These are phyloP conservation scores for Melangyna quadrimaculata DNA, from an alignment of 2,888 invertebrate species.

Conservation along the genomic window DNA sequence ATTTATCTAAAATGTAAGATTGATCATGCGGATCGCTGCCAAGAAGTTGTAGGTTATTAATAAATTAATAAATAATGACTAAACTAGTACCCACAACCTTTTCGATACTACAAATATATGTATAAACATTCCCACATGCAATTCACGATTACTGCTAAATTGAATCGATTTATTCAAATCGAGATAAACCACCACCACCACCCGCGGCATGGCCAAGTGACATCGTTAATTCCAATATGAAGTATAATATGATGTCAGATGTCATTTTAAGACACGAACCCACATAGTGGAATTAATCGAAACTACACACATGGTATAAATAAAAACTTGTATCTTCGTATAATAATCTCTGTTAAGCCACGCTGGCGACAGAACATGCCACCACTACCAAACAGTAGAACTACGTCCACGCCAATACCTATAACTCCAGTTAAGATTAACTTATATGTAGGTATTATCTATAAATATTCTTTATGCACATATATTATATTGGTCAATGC, in stretches of 20 bases:
- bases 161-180: slow-evolving; percentile 10
- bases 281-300: slow-evolving; percentile 54
- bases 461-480: too few species aligned
- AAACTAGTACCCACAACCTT: neutral
- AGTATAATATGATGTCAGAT: slow-evolving; percentile 64
- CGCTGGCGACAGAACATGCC: neutral
- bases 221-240: slow-evolving; percentile 28
- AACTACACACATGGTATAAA: too few species aligned
- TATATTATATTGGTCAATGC: slow-evolving; percentile 1
- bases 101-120: neutral
- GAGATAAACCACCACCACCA: neutral
- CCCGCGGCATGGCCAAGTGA: neutral
- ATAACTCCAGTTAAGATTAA: neutral
- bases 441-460: neutral
- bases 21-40: neutral
- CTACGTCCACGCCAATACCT: neutral
- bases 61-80: neutral
- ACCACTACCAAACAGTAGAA: neutral
- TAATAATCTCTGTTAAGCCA: slow-evolving; percentile 4
- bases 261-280: slow-evolving; percentile 37
- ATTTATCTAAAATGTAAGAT: neutral
- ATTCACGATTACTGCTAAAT: neutral
- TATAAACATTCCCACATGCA: neutral
- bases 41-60: neutral
- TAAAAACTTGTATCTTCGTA: slow-evolving; percentile 29